Percentiles rank a stretch among this genome's conserved stretches.
Conservation (phyloP, 1,140 invertebrate genomes). For the Magallana ariakensis region DNA sequence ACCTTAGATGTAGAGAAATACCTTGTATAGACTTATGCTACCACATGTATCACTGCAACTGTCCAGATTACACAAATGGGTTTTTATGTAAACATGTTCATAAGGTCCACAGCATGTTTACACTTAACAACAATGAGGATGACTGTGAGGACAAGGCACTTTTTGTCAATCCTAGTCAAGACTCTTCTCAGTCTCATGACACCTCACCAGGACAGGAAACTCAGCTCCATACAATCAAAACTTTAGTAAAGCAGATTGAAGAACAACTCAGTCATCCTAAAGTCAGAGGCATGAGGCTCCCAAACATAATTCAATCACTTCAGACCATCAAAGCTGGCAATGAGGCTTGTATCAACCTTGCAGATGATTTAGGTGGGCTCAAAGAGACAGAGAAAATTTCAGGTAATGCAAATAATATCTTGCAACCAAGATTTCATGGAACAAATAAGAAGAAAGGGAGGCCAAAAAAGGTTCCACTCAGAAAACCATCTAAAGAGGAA, state of each 20-base stretch:
- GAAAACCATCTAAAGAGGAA: constrained; percentile 23
- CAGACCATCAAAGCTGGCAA: constrained; percentile 17
- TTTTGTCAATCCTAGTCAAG: not conserved
- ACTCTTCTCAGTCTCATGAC: not conserved
- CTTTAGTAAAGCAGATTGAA: not conserved
- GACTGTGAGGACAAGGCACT: not conserved
- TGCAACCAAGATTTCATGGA: constrained; percentile 32
- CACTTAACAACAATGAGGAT: not conserved
- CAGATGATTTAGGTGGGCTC: not conserved
- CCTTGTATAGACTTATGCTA: constrained; percentile 30
- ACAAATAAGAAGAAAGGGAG: constrained; percentile 32
- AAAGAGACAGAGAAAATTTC: constrained; percentile 9
- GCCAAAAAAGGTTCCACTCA: not conserved
- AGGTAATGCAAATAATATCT: constrained; percentile 23
- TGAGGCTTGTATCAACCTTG: constrained; percentile 15
- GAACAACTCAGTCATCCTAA: constrained; percentile 19
- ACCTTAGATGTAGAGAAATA: not conserved
- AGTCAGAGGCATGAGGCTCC: not conserved
- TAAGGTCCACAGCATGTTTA: not conserved
- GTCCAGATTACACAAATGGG: constrained; percentile 22
- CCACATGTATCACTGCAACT: constrained; percentile 36
- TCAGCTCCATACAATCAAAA: not conserved
- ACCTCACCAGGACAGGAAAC: not conserved
- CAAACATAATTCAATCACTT: constrained; percentile 34
- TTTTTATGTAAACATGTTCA: constrained; percentile 41